Percentiles rank a stretch among this genome's conserved stretches.
These are phyloP conservation scores for Quadriops clusia DNA, from an alignment of 2,888 invertebrate species.

Conservation along the genomic window DNA sequence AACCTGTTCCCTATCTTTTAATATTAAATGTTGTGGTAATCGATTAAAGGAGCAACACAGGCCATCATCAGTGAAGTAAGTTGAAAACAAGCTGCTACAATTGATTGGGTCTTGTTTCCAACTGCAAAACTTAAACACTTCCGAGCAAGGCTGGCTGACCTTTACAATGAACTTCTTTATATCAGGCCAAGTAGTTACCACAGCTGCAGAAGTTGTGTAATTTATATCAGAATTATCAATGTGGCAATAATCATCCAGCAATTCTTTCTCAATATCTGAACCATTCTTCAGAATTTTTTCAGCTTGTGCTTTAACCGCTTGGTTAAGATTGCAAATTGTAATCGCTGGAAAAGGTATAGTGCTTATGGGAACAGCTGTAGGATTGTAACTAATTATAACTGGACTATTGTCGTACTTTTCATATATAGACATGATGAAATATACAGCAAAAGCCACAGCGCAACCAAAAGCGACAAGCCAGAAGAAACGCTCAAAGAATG, in stretches of 20 bases:
- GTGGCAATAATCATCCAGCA: conserved; percentile 34
- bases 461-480: conserved; percentile 56
- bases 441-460: conserved; percentile 52
- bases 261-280: conserved; percentile 25
- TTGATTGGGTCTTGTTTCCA: conserved; percentile 51
- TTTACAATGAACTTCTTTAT: too few relatives aligned
- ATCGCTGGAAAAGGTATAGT: conserved; percentile 72
- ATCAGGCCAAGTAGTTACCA: too few relatives aligned
- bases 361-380: conserved; percentile 52
- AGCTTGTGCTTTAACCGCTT: conserved; percentile 54
- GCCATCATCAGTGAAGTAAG: conserved; percentile 72
- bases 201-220: too few relatives aligned
- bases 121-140: conserved; percentile 59
- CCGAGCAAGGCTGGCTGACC: conserved; percentile 63
- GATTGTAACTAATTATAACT: conserved; percentile 67
- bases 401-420: conserved; percentile 61
- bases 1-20: too few relatives aligned
- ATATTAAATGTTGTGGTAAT: conserved; percentile 56
- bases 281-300: conserved; percentile 34
- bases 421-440: conserved; percentile 62
- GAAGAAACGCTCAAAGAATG: too few relatives aligned
- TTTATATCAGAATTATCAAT: too few relatives aligned
- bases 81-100: conserved; percentile 61
- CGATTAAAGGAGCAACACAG: conserved; percentile 77
- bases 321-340: conserved; percentile 76